These are phyloP conservation scores for Manduca sexta DNA, from an alignment of 1,140 invertebrate species.

Conservation along the genomic window DNA sequence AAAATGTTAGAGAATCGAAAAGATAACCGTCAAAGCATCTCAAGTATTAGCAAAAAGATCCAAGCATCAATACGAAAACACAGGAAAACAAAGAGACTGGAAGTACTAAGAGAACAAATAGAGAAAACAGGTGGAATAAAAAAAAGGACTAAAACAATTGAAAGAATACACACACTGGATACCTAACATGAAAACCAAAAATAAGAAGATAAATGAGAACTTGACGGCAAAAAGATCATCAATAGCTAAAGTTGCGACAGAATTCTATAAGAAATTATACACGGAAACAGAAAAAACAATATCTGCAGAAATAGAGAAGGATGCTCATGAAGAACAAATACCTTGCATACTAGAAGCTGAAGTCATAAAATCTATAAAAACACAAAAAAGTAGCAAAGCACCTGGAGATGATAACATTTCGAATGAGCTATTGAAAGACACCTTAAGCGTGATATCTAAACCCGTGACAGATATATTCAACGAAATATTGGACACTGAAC, in stretches of 20 bases:
- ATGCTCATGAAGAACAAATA: too few species aligned
- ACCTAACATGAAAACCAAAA: constrained; percentile 15
- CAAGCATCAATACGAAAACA: too few species aligned
- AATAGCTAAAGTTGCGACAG: constrained; percentile 20
- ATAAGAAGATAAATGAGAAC: constrained; percentile 8
- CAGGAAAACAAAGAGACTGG: too few species aligned
- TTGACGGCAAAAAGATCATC: constrained; percentile 12
- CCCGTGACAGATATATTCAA: constrained; percentile 11
- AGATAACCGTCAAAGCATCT: too few species aligned
- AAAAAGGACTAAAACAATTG: too few species aligned
- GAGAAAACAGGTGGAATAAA: too few species aligned
- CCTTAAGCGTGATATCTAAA: constrained; percentile 2
- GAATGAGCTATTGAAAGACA: constrained; percentile 14
- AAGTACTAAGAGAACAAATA: too few species aligned
- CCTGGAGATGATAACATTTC: constrained; percentile 14
- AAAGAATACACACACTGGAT: constrained; percentile 21
- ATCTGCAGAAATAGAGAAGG: too few species aligned
- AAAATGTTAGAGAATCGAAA: too few species aligned
- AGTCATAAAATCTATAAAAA: constrained; percentile 13
- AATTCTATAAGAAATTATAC: constrained; percentile 22
- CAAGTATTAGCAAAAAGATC: too few species aligned
- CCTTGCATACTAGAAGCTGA: too few species aligned
- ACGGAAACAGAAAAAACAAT: not conserved
- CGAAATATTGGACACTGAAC: constrained; percentile 7
- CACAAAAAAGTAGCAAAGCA: constrained; percentile 20